Conservation (phyloP, 2,888 invertebrate species). For the Operophtera brumata region DNA sequence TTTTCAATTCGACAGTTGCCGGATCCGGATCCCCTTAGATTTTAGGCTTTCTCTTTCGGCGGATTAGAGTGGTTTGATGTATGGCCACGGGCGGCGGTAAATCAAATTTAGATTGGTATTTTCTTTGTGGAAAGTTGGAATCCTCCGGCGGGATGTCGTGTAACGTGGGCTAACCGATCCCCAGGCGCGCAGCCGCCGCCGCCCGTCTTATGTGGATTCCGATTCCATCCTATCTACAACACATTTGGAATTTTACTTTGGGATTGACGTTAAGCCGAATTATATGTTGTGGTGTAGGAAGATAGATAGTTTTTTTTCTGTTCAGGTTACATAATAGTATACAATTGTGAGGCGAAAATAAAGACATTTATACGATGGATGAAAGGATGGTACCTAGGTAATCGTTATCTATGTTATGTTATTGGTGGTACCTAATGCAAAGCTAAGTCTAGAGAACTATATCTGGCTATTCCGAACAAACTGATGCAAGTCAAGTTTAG, state of each 20-base stretch:
- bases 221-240: conserved; percentile 32
- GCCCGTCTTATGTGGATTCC: conserved; percentile 62
- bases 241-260: conserved; percentile 55
- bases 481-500: conserved; percentile 53
- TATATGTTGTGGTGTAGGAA: conserved; percentile 1
- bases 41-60: conserved; percentile 72
- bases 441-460: not conserved
- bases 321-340: not conserved
- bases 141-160: conserved; percentile 63
- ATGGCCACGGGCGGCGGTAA: conserved; percentile 78
- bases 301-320: not conserved
- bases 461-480: conserved; percentile 7
- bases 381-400: no score
- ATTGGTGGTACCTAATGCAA: not conserved
- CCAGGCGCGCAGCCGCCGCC: conserved; percentile 58
- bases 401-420: no score
- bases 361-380: no score
- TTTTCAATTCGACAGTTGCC: conserved; percentile 71
- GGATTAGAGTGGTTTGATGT: conserved; percentile 76
- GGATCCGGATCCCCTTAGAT: conserved; percentile 68
- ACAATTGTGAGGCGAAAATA: not conserved
- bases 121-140: conserved; percentile 77
- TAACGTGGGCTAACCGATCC: conserved; percentile 77
- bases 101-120: conserved; percentile 81
- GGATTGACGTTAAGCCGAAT: conserved; percentile 48